Base-by-base conservation (phyloP, 2,797 vertebrate species). In the Pseudocheirus occidentalis region DNA sequence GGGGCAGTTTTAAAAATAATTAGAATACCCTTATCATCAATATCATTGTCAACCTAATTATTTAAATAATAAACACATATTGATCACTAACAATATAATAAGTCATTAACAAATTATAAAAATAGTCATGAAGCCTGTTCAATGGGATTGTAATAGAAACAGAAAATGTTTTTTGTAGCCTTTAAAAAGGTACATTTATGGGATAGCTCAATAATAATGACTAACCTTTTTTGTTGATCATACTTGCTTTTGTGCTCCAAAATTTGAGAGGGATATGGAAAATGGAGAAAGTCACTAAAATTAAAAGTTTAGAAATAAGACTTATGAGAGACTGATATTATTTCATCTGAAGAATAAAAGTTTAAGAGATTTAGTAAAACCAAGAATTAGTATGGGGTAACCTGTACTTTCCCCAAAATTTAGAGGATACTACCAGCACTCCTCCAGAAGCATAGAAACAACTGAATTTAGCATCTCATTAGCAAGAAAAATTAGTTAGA, bases 101-200 rank as follows among this genome's bases (percentile, higher is more conserved):
- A 50, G 73, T 50, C 46, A 87, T 87, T 87, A 87, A 87, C 73
- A 87, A 87, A 87, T 87, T 87, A 87, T 87, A 87, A 87, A 87
- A 87, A 50, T 87, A 87, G 40, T 87, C 73, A 87, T 50, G 73
- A 87, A 50, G 40, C 73, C 73, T 87, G 40, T 87, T 10, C 21
- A 87, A 9, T 46, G 21, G 40, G 2, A 87, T 87, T 87, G 40
- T 50, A 50, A 50, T 27, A 87, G 73, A 87, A 50, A 87, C 7
- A 46, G 46, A 87, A 87, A 87, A 87, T 50, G 21, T 6, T 46
- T 81, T 87, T 50, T 50, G 10, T 12, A 87, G 40, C 7, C 10
- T 87, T 46, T 24, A 50, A 46, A 46, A 46, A 27, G 59, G 59
- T 87, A 87, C 27, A 87, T 46, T 87, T 87, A 11, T 46, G 73